Conservation (phyloP, 2,797 vertebrate genomes). For the Lycodopsis pacificus region DNA sequence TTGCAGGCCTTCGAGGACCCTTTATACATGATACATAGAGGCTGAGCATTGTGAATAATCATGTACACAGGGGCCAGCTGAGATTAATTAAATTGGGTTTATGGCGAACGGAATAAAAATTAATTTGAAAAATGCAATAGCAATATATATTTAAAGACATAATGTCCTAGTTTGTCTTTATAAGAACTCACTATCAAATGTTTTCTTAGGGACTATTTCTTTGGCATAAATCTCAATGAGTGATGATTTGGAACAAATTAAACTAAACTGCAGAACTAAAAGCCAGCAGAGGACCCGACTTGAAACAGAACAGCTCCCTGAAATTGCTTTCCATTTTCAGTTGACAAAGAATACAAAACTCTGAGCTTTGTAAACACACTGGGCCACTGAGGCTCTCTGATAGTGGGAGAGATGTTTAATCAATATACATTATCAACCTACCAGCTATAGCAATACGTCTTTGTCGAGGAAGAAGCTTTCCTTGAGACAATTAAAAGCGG, state of each 20-base stretch:
- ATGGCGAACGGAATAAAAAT: neutral
- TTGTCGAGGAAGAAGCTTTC: slow-evolving; percentile 23
- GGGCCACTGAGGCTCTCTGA: slow-evolving; percentile 26
- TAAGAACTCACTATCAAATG: neutral
- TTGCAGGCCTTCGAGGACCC: slow-evolving; percentile 22
- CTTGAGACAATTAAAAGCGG: slow-evolving; percentile 56
- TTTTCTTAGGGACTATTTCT: slow-evolving; percentile 11
- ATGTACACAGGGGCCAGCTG: slow-evolving; percentile 13
- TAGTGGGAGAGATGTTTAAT: slow-evolving; percentile 61
- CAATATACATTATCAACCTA: slow-evolving; percentile 72
- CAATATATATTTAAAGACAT: neutral
- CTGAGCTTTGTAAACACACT: slow-evolving; percentile 22
- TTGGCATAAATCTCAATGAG: neutral
- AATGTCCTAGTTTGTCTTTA: slow-evolving; percentile 5
- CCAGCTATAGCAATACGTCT: slow-evolving; percentile 22
- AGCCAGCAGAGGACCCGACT: neutral
- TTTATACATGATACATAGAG: neutral
- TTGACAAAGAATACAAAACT: slow-evolving; percentile 26
- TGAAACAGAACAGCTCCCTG: neutral
- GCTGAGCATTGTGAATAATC: neutral
- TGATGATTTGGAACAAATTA: slow-evolving; percentile 17
- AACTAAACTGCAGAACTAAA: slow-evolving; percentile 2
- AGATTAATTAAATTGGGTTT: neutral
- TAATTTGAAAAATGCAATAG: neutral
- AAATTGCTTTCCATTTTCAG: slow-evolving; percentile 46